phyloP scores from a whole-genome alignment of 92 coral and sea anemone species.

The Zoanthus gigantus region DNA sequence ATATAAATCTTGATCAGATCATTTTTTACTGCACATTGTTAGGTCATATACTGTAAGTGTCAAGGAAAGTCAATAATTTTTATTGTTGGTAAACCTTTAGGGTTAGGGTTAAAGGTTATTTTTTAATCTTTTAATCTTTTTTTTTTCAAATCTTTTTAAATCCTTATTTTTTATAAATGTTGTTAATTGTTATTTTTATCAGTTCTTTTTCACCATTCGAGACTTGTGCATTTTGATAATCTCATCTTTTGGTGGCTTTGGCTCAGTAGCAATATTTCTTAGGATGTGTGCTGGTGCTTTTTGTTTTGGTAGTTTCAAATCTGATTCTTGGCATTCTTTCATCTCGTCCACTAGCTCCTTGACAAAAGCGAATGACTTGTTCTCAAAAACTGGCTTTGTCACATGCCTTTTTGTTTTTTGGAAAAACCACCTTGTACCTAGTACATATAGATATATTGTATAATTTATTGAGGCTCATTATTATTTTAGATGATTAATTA shows the following conservation, averaged over 20 bases:
- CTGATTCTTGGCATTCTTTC: slow-evolving; percentile 13
- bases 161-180: too few relatives aligned
- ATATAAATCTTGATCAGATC: too few relatives aligned
- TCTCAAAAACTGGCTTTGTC: slow-evolving; percentile 50
- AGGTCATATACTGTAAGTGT: too few relatives aligned
- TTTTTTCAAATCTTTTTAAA: too few relatives aligned
- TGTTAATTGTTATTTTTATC: background rate
- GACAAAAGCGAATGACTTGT: slow-evolving; percentile 33
- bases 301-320: slow-evolving; percentile 25
- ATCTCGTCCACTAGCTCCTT: slow-evolving; percentile 47
- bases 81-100: too few relatives aligned
- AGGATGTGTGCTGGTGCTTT: slow-evolving; percentile 36
- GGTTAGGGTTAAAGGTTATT: too few relatives aligned
- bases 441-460: background rate
- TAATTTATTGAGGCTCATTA: background rate
- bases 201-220: slow-evolving; percentile 16
- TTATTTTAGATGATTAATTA: background rate
- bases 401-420: slow-evolving; percentile 58
- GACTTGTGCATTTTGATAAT: slow-evolving; percentile 40
- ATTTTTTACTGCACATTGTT: too few relatives aligned
- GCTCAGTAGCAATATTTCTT: slow-evolving; percentile 31
- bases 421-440: slow-evolving; percentile 46
- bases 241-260: slow-evolving; percentile 46
- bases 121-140: too few relatives aligned
- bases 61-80: too few relatives aligned